These are phyloP conservation scores for Hypothenemus hampei DNA, from an alignment of 1,140 invertebrate species.

Conservation along the genomic window DNA sequence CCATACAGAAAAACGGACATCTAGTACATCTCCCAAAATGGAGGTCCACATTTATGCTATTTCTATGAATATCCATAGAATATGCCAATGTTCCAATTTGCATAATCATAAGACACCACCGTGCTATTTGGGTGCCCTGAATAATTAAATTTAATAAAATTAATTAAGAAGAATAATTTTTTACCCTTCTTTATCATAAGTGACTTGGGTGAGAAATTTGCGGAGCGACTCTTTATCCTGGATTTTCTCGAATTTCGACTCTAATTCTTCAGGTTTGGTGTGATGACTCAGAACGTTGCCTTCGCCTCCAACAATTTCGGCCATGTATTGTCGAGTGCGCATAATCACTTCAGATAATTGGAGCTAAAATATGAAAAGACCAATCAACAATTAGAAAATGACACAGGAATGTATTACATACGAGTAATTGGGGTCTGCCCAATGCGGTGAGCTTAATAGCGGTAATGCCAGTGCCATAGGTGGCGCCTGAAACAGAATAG, in stretches of 20 bases:
- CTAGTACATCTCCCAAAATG: too few relatives aligned
- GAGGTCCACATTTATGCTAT: too few relatives aligned
- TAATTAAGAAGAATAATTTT: too few relatives aligned
- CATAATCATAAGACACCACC: too few relatives aligned
- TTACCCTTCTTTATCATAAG: slow-evolving; percentile 85
- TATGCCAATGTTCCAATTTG: too few relatives aligned
- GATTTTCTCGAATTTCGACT: slow-evolving; percentile 78
- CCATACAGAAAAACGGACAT: too few relatives aligned
- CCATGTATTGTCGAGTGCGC: slow-evolving; percentile 87
- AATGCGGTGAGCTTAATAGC: slow-evolving; percentile 97
- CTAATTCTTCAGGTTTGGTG: slow-evolving; percentile 79
- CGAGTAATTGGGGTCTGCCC: slow-evolving; percentile 92
- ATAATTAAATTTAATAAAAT: too few relatives aligned
- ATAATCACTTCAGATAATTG: slow-evolving; percentile 97
- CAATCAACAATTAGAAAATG: neutral
- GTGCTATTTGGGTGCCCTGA: too few relatives aligned
- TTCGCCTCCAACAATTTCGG: slow-evolving; percentile 74
- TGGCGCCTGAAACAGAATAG: slow-evolving; percentile 65
- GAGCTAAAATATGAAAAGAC: slow-evolving; percentile 55
- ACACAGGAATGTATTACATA: slow-evolving; percentile 50
- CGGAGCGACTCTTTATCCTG: slow-evolving; percentile 71
- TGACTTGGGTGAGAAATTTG: slow-evolving; percentile 87
- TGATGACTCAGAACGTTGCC: slow-evolving; percentile 81
- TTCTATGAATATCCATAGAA: too few relatives aligned
- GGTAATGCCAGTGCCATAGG: slow-evolving; percentile 91